Base-by-base conservation (phyloP, 2,888 invertebrate genomes). In the Sarcophaga variegata region DNA sequence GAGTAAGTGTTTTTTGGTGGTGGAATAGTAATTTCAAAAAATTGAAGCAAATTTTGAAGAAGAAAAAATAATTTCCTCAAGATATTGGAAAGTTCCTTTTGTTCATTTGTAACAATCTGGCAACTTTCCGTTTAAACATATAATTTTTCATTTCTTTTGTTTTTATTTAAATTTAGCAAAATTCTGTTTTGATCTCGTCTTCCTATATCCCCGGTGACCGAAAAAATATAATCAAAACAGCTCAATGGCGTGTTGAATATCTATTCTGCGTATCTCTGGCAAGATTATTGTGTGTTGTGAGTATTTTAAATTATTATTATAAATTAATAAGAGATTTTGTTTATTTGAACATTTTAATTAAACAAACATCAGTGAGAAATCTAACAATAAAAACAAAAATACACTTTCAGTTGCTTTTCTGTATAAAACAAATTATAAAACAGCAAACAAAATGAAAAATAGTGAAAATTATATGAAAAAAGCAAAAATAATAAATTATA, bases 301-400 rank as follows among this genome's bases (percentile, higher is more conserved):
- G 37, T 22, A 22, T 1, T 54, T 14, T 17, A 17, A 54, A 4
- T 54, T 14, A 14, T 54, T 14, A 14, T 54, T 54, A 37, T 37
- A 37, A 82, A 84, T 84, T 84, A 82, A 79, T 54, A 81, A 75
- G 64, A 75, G 72, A 83, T 78, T 54, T 54, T 54, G 2, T 54
- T 79, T 64, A 79, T 79, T 83, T 75, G 62, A 64, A 63, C n/a
- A 62, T 49, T 83, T 70, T 63, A 81, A 78, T 78, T 79, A 75
- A 87, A 75, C 81, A 74, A 83, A 78, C 66, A 81, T 81, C 70
- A 70, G 81, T 78, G 86, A 83, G 25, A 79, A 85, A 82, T 82
- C 11, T 45, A 37, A 63, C 20, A 64, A 67, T 22, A 66, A 71
- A 27, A 71, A 71, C 37, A 37, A 37, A 37, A 3, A 8, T 37